Conservation (phyloP, 2,888 invertebrate genomes). For the Carcina quercana region DNA sequence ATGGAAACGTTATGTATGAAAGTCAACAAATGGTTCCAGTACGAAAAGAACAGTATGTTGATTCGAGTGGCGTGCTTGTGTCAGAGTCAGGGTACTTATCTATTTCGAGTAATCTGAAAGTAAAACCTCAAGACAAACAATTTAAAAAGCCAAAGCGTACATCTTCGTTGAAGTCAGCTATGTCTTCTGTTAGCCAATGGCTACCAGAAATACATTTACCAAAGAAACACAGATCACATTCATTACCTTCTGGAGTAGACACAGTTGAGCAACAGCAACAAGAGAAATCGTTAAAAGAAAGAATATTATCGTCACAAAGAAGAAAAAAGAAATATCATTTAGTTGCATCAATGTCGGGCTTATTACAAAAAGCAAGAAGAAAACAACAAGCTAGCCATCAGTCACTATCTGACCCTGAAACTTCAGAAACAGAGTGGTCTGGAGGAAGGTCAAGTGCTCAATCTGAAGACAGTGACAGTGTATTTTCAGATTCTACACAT, state of each 20-base stretch:
- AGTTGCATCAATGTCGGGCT: constrained; percentile 88
- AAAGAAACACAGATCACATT: constrained; percentile 87
- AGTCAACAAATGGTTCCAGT: constrained; percentile 37
- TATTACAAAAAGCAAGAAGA: constrained; percentile 88
- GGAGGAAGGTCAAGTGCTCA: constrained; percentile 79
- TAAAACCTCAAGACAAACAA: constrained; percentile 68
- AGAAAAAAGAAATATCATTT: constrained; percentile 88
- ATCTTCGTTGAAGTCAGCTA: constrained; percentile 85
- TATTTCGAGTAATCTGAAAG: constrained; percentile 79
- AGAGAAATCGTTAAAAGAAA: constrained; percentile 62
- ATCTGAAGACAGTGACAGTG: constrained; percentile 84
- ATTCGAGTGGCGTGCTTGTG: constrained; percentile 76
- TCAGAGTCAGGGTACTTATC: constrained; percentile 87
- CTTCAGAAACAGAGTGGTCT: constrained; percentile 82
- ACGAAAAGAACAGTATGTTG: constrained; percentile 60
- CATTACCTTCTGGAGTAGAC: constrained; percentile 83
- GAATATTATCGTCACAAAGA: constrained; percentile 61
- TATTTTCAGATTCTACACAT: constrained; percentile 80
- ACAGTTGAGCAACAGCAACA: constrained; percentile 66
- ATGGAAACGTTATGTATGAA: constrained; percentile 56
- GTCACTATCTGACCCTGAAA: constrained; percentile 84
- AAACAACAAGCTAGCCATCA: constrained; percentile 76
- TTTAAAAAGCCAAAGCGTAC: constrained; percentile 80
- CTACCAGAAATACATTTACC: constrained; percentile 86
- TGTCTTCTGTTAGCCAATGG: constrained; percentile 87